Base-by-base conservation (phyloP, 2,797 vertebrate genomes). In the Hoplostethus atlanticus region DNA sequence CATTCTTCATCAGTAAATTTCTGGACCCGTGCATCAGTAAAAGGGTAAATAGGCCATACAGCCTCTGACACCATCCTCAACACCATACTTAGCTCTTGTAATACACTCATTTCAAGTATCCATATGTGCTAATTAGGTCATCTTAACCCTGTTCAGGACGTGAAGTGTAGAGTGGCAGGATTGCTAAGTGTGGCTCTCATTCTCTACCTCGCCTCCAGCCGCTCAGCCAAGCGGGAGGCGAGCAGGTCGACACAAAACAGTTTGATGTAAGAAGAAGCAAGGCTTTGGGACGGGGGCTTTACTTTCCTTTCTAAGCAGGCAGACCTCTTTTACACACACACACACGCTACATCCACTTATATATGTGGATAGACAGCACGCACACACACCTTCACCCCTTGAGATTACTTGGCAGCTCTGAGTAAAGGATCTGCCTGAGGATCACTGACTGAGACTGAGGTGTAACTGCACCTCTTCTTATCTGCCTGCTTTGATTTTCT, bases 101-200 rank as follows among this genome's bases (percentile, higher is more conserved):
- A 70, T 55, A 65, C 64, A 30, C 75, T 77, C 25, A 71, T 62
- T 72, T 66, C 48, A 79, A 55, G 48, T 63, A 76, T 80, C 66
- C 76, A 74, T 77, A 80, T 85, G 81, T 81, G 71, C 77, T 77
- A 88, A 87, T 84, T 83, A 86, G 87, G 78, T 83, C 76, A 76
- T 73, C 63, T 64, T 81, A 66, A 88, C 78, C 82, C 50, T 12
- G 28, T 71, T 1, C 21, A 85, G 83, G 73, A 80, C 64, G 72
- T 36, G 47, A 64, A 53, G 34, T 34, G 52, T 34, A 34, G 34
- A 62, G 57, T 30, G 51, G 63, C 48, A 47, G 31, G 71, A 67
- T 25, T 16, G 13, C 52, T 42, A 81, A 73, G 55, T 73, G 65
- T 30, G 58, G 60, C 60, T 79, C 57, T 36, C 56, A 38, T 76